phyloP scores from a whole-genome alignment of 2,888 invertebrate species.

The Amphiduros pacificus region DNA sequence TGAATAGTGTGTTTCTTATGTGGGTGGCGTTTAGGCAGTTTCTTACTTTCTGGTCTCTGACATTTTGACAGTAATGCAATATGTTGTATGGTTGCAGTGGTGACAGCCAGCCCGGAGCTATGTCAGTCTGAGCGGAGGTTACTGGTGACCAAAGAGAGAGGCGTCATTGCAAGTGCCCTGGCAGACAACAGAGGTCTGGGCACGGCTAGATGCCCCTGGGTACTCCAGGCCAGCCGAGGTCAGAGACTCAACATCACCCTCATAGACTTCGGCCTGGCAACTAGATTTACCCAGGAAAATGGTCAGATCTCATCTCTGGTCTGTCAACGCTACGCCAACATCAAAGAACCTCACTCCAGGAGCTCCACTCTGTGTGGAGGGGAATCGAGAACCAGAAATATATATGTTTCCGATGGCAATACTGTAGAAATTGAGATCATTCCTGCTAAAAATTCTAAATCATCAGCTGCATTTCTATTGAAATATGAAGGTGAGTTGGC shows the following conservation, averaged over 20 bases:
- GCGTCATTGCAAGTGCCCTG: neutral
- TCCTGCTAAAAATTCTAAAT: neutral
- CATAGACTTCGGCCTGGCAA: constrained; percentile 19
- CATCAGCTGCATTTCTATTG: constrained; percentile 9
- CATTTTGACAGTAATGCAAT: too few relatives aligned
- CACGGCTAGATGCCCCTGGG: constrained; percentile 21
- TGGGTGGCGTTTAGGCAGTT: too few relatives aligned
- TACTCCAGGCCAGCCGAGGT: constrained; percentile 14
- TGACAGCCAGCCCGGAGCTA: neutral
- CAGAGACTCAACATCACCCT: constrained; percentile 26
- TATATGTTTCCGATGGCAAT: constrained; percentile 7
- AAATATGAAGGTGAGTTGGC: neutral
- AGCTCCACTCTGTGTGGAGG: constrained; percentile 10
- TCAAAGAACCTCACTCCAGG: constrained; percentile 1
- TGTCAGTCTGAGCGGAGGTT: constrained; percentile 1
- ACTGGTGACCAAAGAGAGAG: neutral
- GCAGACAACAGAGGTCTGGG: constrained; percentile 10
- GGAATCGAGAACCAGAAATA: constrained; percentile 3
- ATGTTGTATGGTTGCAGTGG: constrained; percentile 9
- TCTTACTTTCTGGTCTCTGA: too few relatives aligned
- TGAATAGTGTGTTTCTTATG: too few relatives aligned
- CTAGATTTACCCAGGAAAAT: neutral
- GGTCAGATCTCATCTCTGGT: constrained; percentile 6
- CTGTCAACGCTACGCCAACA: constrained; percentile 8
- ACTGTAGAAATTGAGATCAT: constrained; percentile 10